Base-by-base conservation (phyloP, 1,140 invertebrate genomes). In the Trachymyrmex septentrionalis region DNA sequence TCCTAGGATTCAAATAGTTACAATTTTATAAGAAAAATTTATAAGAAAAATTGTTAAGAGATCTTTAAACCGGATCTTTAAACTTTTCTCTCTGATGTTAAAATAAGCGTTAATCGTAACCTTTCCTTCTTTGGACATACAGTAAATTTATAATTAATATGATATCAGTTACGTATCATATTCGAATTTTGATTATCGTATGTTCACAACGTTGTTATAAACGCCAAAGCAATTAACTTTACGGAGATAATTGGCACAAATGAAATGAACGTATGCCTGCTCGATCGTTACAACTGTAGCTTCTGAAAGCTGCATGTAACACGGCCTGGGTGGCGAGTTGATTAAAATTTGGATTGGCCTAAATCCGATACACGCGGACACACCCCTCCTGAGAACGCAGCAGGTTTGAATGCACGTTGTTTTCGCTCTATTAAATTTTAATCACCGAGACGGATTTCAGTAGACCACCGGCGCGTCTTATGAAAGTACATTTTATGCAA, bases 261-360 rank as follows among this genome's bases (percentile, higher is more conserved):
- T 72, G 19, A 55, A 82, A 82, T 24, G 24, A 82, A n/a, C 12
- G 24, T 63, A 50, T n/a, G 55, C 38, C 38, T 44, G 38, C 38
- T 5, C 38, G 19, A 27, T 48, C 69, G 55, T 73, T 82, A 61
- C 6, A 21, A 24, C 21, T 61, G 69, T 73, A 84, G 19, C 50
- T 81, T 81, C 64, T 81, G 64, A 38, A 73, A 61, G 38, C 21
- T 48, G 66, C 14, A 48, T 2, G 34, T 14, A 67, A 1, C 27
- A 24, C 81, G 12, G 30, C 66, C 38, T 90, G 89, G 86, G 89
- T 91, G 88, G 88, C 82, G 86, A 55, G 63, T 19, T 72, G 72
- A 88, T 91, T 91, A 86, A 91, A 90, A 57, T 80, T 82, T 63
- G 82, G 78, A 91, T 86, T 80, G 67, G 86, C 61, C 90, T 90